Evolutionary conservation across 1,140 invertebrate species (phyloP).

Genomic region (Diprion similis): DNA sequence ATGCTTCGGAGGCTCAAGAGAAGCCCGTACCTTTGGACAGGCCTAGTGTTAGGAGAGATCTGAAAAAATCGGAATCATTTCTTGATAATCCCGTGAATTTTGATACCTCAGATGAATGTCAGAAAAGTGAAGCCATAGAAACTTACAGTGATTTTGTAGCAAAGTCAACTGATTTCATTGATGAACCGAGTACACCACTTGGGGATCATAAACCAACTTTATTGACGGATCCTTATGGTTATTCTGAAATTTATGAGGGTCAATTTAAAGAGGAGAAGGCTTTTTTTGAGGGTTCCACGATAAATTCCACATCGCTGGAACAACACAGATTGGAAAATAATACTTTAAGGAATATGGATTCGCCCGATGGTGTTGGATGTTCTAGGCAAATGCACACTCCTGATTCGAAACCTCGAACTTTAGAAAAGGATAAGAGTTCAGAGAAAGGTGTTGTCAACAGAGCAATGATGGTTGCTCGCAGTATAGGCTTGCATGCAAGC

Average conservation of each 20-base stretch:
- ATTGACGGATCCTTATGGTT: conserved; percentile 35
- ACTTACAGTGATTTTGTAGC: conserved; percentile 46
- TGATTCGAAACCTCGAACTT: conserved; percentile 35
- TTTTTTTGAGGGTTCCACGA: conserved; percentile 30
- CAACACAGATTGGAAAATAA: conserved; percentile 27
- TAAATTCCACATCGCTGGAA: conserved; percentile 26
- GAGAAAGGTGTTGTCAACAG: conserved; percentile 59
- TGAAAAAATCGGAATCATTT: conserved; percentile 30
- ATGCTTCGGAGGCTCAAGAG: conserved; percentile 28
- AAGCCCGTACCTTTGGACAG: conserved; percentile 37
- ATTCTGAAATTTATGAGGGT: conserved; percentile 42
- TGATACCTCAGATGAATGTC: conserved; percentile 22
- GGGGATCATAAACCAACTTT: conserved; percentile 16
- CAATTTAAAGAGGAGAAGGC: conserved; percentile 35
- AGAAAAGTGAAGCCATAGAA: conserved; percentile 38
- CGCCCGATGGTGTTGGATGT: conserved; percentile 36
- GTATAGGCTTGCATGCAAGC: conserved; percentile 55
- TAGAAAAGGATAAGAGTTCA: conserved; percentile 47
- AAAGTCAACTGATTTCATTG: conserved; percentile 45
- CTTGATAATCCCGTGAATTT: conserved; percentile 19
- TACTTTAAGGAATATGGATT: conserved; percentile 33
- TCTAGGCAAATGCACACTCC: conserved; percentile 34
- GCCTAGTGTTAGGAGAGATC: conserved; percentile 31
- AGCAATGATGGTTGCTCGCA: conserved; percentile 62
- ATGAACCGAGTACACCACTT: conserved; percentile 31